Evolutionary conservation across 2,797 vertebrate species (phyloP), one percentile per base, ranked within the genome.

Genomic region (Miichthys miiuy): DNA sequence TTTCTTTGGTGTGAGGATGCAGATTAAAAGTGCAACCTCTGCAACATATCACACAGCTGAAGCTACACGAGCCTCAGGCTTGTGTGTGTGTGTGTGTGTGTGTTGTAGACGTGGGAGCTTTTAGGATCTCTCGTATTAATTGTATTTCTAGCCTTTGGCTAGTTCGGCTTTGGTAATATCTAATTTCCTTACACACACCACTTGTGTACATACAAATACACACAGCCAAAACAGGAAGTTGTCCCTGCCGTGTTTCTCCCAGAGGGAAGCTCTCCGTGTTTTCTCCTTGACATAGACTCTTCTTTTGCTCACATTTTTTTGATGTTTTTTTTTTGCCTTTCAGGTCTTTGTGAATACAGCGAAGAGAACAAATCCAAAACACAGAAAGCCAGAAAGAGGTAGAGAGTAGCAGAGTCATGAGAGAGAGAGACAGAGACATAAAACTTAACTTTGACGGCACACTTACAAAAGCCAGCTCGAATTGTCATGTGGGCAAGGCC

Each of bases 11-110:
- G 62, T 73, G 79, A 68, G 67, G 61, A 84, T 78, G 68, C 77
- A 83, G 85, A 88, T 89, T 86, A 84, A 91, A 88, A 82, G 82
- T 88, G 84, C 90, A 85, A 83, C 85, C 79, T 89, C 81, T 85
- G 86, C 86, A 89, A 79, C 88, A 89, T 76, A 80, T 87, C 77
- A 77, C 73, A 72, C 74, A 86, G 66, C 68, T 77, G 80, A 72
- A 72, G 69, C 72, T 62, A 47, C 46, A 60, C 9, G 3, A 58
- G 87, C 84, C 83, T 72, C 54, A 66, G 84, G 86, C 71, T 3
- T 38, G 30, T 68, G 66, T 83, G 55, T 67, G 63, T 74, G 64
- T 72, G 41, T 72, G 27, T 30, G 27, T 30, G 75, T 75, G 51
- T 60, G n/a, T 52, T 34, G 46, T 58, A 44, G 44, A 63, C 25